phyloP scores from a whole-genome alignment of 1,140 invertebrate genomes.

The Parasteatoda tepidariorum region DNA sequence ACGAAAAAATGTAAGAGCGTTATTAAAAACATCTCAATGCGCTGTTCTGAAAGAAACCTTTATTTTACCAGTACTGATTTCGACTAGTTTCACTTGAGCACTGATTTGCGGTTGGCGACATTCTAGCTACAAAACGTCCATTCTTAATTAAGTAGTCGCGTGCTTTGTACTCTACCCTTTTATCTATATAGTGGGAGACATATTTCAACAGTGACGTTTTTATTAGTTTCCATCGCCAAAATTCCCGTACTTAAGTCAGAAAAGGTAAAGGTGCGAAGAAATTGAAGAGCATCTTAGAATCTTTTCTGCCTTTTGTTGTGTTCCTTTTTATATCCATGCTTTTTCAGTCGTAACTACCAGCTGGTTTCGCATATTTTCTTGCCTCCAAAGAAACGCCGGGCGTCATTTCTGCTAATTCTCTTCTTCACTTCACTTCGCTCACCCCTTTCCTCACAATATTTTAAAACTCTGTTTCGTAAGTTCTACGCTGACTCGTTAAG shows the following conservation, averaged over 20 bases:
- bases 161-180: slow-evolving; percentile 50
- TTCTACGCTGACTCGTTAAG: not conserved
- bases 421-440: not conserved
- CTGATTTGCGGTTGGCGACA: too few species aligned
- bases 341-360: slow-evolving; percentile 56
- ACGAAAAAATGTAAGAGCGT: too few species aligned
- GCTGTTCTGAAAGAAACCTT: too few species aligned
- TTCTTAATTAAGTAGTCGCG: slow-evolving; percentile 61
- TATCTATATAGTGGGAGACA: slow-evolving; percentile 61
- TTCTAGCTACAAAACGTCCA: slow-evolving; percentile 48
- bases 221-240: slow-evolving; percentile 56
- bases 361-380: slow-evolving; percentile 57
- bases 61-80: too few species aligned
- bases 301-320: not conserved
- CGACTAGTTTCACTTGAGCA: too few species aligned
- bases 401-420: slow-evolving; percentile 49
- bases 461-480: not conserved
- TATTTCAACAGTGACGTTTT: slow-evolving; percentile 62
- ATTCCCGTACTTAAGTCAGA: slow-evolving; percentile 17
- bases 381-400: not conserved
- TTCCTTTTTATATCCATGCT: not conserved
- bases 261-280: slow-evolving; percentile 24
- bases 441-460: not conserved
- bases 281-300: not conserved
- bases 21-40: too few species aligned